These are phyloP conservation scores for Dendropsophus ebraccatus DNA, from an alignment of 2,113 vertebrate genomes.

Conservation along the genomic window DNA sequence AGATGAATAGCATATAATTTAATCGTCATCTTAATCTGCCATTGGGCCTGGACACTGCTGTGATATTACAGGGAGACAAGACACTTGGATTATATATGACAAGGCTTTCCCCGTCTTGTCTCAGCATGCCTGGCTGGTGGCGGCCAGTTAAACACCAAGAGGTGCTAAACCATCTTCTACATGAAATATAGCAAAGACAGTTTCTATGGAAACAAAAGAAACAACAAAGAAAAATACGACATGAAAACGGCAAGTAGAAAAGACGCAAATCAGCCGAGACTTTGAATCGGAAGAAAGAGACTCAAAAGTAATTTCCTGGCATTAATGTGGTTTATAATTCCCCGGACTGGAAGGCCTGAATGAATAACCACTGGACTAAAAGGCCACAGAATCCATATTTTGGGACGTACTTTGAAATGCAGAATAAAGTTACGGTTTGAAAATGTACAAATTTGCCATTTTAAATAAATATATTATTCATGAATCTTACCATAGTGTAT, in stretches of 20 bases:
- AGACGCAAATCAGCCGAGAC: neutral
- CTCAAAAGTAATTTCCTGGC: neutral
- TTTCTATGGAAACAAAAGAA: constrained; percentile 38
- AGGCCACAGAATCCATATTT: neutral
- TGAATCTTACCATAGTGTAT: too few species aligned
- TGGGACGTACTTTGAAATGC: neutral
- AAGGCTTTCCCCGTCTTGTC: constrained; percentile 1
- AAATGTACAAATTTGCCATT: too few species aligned
- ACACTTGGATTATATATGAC: constrained; percentile 11
- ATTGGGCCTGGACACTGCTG: neutral
- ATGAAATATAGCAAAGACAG: constrained; percentile 10
- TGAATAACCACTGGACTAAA: neutral
- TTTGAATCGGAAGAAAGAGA: constrained; percentile 13
- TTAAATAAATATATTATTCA: too few species aligned
- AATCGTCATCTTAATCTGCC: neutral
- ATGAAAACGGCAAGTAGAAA: constrained; percentile 8
- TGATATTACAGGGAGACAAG: neutral
- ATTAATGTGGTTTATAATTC: neutral
- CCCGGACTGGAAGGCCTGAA: neutral
- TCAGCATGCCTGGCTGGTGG: constrained; percentile 34
- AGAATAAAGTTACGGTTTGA: too few species aligned
- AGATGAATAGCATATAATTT: neutral
- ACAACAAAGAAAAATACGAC: constrained; percentile 40
- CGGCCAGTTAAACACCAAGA: constrained; percentile 34
- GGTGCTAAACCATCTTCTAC: constrained; percentile 19